These are phyloP conservation scores for Eleutherodactylus coqui DNA, from an alignment of 2,797 vertebrate species.

Conservation along the genomic window DNA sequence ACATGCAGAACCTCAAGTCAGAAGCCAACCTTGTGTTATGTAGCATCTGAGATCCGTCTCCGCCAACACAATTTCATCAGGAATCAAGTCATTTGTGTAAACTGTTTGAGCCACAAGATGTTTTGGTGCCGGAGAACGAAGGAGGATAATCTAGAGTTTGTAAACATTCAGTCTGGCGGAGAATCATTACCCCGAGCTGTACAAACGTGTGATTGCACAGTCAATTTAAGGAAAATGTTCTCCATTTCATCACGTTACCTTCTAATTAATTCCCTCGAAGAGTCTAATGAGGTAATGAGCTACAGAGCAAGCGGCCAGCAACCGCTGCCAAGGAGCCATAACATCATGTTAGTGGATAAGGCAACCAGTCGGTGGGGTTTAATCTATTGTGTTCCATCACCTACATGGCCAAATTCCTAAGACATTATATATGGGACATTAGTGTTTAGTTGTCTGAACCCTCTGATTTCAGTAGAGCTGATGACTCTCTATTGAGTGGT, in stretches of 20 bases:
- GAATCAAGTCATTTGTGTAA: conserved; percentile 61
- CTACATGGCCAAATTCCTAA: no score
- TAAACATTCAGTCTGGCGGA: conserved; percentile 26
- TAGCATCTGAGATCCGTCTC: conserved; percentile 49
- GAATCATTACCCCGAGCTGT: conserved; percentile 35
- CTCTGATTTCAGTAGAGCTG: no score
- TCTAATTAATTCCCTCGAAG: background rate
- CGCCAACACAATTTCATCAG: conserved; percentile 48
- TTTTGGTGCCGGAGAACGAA: conserved; percentile 42
- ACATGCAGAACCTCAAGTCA: conserved; percentile 4
- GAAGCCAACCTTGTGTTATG: conserved; percentile 21
- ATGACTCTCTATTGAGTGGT: no score
- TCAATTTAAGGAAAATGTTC: conserved; percentile 10
- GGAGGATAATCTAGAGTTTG: conserved; percentile 30
- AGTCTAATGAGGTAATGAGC: background rate
- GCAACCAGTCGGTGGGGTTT: background rate
- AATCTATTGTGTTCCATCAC: no score
- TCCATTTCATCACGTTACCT: background rate
- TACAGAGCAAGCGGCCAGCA: background rate
- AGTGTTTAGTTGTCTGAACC: no score
- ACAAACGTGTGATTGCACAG: background rate
- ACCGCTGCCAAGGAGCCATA: background rate
- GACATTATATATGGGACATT: no score
- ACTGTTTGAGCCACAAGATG: conserved; percentile 50
- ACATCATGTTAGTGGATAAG: background rate